A percentile compares a stretch with the other conserved stretches of the same genome.
These are phyloP conservation scores for Xenopus borealis DNA, from an alignment of 2,113 vertebrate species.

Conservation along the genomic window DNA sequence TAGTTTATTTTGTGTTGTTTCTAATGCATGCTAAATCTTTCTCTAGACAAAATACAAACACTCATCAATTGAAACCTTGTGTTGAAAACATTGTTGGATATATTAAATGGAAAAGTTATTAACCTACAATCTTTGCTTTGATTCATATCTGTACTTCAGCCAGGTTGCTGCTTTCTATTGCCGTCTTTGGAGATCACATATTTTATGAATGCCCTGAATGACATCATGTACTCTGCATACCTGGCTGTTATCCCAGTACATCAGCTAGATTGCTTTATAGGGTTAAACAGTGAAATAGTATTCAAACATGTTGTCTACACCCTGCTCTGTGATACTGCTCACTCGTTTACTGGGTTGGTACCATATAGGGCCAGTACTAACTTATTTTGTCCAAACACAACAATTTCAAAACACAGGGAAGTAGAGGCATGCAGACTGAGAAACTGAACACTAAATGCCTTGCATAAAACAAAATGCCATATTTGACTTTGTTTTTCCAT, in stretches of 20 bases:
- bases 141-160: background rate
- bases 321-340: constrained; percentile 6
- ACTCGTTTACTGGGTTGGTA: constrained; percentile 1
- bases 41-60: no score
- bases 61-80: no score
- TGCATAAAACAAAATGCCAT: no score
- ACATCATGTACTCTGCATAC: background rate
- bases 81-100: no score
- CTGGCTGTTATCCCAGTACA: constrained; percentile 23
- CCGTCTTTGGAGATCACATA: constrained; percentile 19
- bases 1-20: no score
- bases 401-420: background rate
- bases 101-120: no score
- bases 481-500: no score
- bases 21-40: no score
- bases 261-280: constrained; percentile 2
- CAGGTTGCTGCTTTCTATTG: constrained; percentile 5
- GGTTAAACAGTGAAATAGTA: constrained; percentile 17
- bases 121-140: background rate
- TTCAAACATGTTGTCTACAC: constrained; percentile 9
- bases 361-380: background rate
- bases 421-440: background rate
- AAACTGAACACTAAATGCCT: no score
- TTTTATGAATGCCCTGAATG: background rate
- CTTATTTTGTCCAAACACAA: constrained; percentile 13